These are phyloP conservation scores for Cryptus viduatorius DNA, from an alignment of 2,888 invertebrate species.

Conservation along the genomic window DNA sequence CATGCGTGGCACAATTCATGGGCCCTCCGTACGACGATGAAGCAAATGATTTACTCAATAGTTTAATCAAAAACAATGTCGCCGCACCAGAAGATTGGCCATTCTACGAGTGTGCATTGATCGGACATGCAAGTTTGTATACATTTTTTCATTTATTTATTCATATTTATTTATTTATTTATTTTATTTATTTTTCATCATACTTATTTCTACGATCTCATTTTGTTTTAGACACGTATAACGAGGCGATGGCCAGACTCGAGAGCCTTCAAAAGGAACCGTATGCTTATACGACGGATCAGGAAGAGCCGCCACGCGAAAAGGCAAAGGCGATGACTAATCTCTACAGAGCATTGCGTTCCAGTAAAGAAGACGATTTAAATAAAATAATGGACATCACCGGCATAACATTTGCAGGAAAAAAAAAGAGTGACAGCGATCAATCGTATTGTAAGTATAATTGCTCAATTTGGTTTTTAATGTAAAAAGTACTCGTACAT, in stretches of 20 bases:
- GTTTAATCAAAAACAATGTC: constrained; percentile 38
- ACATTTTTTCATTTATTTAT: background rate
- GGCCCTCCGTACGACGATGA: constrained; percentile 53
- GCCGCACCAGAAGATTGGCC: constrained; percentile 48
- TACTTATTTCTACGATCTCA: background rate
- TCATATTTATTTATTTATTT: too few relatives aligned
- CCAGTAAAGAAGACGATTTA: background rate
- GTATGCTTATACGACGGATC: background rate
- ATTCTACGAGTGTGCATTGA: constrained; percentile 36
- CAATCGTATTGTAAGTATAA: constrained; percentile 7
- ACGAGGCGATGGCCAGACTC: background rate
- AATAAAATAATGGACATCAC: background rate
- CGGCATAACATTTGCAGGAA: background rate
- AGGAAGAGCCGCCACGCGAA: background rate
- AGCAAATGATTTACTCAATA: constrained; percentile 18
- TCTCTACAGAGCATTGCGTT: background rate
- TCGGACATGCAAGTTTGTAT: constrained; percentile 24
- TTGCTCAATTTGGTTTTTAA: background rate
- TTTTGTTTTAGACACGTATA: background rate
- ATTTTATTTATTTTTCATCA: background rate
- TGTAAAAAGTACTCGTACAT: background rate
- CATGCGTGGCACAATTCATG: constrained; percentile 52
- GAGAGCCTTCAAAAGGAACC: constrained; percentile 7
- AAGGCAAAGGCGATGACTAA: background rate
- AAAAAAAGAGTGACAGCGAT: background rate